phyloP scores from a whole-genome alignment of 2,888 invertebrate species.

The Vannuccia rotundouncinata region DNA sequence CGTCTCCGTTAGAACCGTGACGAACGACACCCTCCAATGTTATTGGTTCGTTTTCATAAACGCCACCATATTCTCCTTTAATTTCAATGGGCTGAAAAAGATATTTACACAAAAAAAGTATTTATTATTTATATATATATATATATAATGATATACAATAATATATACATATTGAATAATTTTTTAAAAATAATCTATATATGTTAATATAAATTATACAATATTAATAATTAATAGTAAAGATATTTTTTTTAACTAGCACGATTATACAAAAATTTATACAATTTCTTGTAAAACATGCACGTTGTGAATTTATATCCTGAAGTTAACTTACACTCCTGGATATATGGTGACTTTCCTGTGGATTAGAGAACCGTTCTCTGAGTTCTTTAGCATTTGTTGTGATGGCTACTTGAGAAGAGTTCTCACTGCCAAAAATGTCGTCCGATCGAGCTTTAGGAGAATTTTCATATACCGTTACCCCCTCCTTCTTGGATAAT shows the following conservation, averaged over 20 bases:
- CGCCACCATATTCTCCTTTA: constrained; percentile 43
- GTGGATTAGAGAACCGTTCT: constrained; percentile 16
- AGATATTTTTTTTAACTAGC: too few relatives aligned
- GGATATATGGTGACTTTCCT: not conserved
- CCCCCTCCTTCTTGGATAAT: constrained; percentile 12
- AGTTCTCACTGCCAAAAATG: constrained; percentile 1
- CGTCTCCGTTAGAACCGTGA: constrained; percentile 45
- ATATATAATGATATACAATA: too few relatives aligned
- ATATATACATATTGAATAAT: too few relatives aligned
- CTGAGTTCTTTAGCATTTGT: constrained; percentile 27
- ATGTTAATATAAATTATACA: too few relatives aligned
- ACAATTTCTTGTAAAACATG: not conserved
- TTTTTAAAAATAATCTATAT: too few relatives aligned
- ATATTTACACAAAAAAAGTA: not conserved
- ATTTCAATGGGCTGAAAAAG: constrained; percentile 10
- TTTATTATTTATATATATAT: too few relatives aligned
- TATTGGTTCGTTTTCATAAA: constrained; percentile 47
- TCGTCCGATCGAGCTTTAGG: constrained; percentile 28
- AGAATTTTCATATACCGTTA: constrained; percentile 32
- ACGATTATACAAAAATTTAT: too few relatives aligned
- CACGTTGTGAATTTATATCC: not conserved
- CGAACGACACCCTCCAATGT: constrained; percentile 56
- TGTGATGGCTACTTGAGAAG: not conserved
- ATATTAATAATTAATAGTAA: too few relatives aligned
- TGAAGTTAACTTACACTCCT: not conserved